These are phyloP conservation scores for Drosophila basisetae DNA, from an alignment of 2,888 invertebrate species.

Conservation along the genomic window DNA sequence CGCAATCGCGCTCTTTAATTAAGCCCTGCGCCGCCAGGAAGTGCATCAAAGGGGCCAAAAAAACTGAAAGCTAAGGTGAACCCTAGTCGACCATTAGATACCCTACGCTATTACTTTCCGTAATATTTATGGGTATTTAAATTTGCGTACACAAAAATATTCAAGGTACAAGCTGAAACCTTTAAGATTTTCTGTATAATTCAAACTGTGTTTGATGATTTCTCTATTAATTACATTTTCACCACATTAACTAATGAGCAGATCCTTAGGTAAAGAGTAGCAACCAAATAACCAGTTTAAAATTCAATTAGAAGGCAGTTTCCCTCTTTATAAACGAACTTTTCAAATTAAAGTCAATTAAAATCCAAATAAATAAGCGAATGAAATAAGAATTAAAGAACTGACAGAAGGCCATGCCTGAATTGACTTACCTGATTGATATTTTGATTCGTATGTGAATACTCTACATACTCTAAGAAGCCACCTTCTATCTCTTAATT, in stretches of 20 bases:
- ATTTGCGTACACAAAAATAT: not conserved
- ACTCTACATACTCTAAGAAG: not conserved
- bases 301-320: not conserved
- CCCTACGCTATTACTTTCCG: not conserved
- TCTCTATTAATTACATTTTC: not conserved
- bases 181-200: not conserved
- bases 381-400: not conserved
- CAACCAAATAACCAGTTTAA: not conserved
- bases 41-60: constrained; percentile 56
- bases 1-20: constrained; percentile 73
- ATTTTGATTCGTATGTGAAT: not conserved
- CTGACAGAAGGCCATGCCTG: not conserved
- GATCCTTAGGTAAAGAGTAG: too few relatives aligned
- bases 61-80: not conserved
- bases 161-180: not conserved
- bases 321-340: not conserved
- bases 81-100: not conserved
- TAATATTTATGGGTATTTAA: not conserved
- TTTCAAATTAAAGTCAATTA: not conserved
- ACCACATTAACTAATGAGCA: not conserved
- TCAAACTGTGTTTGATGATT: not conserved
- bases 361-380: not conserved
- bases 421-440: not conserved
- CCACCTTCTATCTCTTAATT: not conserved
- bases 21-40: constrained; percentile 66